These are phyloP conservation scores for Pseudococcus longispinus DNA, from an alignment of 2,888 invertebrate genomes.

Conservation along the genomic window DNA sequence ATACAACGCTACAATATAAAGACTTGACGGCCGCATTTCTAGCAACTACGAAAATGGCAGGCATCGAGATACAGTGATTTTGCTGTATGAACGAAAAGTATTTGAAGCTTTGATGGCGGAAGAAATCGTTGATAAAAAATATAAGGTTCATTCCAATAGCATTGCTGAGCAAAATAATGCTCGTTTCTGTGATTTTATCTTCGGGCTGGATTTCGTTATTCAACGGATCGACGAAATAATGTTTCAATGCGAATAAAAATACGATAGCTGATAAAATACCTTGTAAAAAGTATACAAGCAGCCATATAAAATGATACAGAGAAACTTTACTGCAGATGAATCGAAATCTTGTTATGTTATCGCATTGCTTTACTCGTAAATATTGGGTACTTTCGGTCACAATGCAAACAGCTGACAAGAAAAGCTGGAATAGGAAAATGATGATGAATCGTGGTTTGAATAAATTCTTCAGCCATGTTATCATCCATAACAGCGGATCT, in stretches of 20 bases:
- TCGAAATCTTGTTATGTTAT: conserved; percentile 37
- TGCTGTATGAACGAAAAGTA: conserved; percentile 48
- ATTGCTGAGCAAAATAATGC: conserved; percentile 25
- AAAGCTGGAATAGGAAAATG: conserved; percentile 38
- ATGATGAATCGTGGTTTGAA: background rate
- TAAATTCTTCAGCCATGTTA: conserved; percentile 47
- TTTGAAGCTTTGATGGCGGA: conserved; percentile 48
- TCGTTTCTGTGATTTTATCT: conserved; percentile 42
- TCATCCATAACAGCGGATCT: conserved; percentile 3
- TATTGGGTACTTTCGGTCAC: conserved; percentile 47
- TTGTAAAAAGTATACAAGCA: conserved; percentile 47
- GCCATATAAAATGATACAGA: conserved; percentile 38
- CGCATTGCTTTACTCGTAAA: conserved; percentile 32
- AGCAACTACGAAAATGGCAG: background rate
- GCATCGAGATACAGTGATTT: conserved; percentile 20
- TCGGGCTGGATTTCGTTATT: background rate
- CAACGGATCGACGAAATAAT: conserved; percentile 41
- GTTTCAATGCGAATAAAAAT: conserved; percentile 48
- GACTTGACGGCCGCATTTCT: conserved; percentile 39
- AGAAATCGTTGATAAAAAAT: conserved; percentile 29
- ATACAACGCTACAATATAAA: conserved; percentile 33
- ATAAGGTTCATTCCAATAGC: conserved; percentile 27
- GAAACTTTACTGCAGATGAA: conserved; percentile 45
- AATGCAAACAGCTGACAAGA: conserved; percentile 45
- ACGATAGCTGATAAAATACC: conserved; percentile 51